Base-by-base conservation (phyloP, 2,797 vertebrate species). In the Eulemur albifrons region DNA sequence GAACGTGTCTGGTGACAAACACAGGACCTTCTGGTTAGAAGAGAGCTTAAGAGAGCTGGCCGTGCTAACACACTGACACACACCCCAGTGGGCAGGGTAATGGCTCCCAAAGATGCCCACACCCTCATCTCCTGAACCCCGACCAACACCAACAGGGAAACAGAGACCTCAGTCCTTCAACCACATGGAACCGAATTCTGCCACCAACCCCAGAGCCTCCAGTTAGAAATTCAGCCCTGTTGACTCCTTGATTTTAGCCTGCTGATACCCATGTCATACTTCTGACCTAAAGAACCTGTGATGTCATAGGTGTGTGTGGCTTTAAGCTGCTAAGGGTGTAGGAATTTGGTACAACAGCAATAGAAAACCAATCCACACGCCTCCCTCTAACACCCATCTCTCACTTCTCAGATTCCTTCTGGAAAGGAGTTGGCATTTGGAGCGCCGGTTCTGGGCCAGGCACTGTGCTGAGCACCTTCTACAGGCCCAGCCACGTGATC, bases 21-120 rank as follows among this genome's bases (percentile, higher is more conserved):
- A 17, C 10, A 0, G 11, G 23, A 50, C 45, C 5, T 17, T 35
- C 82, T 52, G 20, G 32, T 67, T 21, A 30, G 21, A n/a, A 23
- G 32, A 50, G 45, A 6, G 9, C 63, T 12, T 3, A n/a, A 23
- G 43, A 50, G 45, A 6, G 9, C 63, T 12, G 5, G 45, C 21
- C 4, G 3, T 2, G 40, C 59, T n/a, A 0, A 11, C 21, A 5
- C 48, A 61, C 40, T 9, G 30, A 7, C 6, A 20, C 13, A 6
- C 0, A 9, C 20, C 1, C 82, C 4, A 8, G 45, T 11, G 82
- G 61, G 30, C 63, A 18, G 8, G 21, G 6, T 18, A 1, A 17
- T 27, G 8, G 12, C 18, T 59, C 59, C 45, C 20, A 8, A 13
- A 17, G 43, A 18, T 2, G 21, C n/a, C 23, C 45, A 5, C 25